Base-by-base conservation (phyloP, 2,888 invertebrate genomes). In the Proisotoma minuta region DNA sequence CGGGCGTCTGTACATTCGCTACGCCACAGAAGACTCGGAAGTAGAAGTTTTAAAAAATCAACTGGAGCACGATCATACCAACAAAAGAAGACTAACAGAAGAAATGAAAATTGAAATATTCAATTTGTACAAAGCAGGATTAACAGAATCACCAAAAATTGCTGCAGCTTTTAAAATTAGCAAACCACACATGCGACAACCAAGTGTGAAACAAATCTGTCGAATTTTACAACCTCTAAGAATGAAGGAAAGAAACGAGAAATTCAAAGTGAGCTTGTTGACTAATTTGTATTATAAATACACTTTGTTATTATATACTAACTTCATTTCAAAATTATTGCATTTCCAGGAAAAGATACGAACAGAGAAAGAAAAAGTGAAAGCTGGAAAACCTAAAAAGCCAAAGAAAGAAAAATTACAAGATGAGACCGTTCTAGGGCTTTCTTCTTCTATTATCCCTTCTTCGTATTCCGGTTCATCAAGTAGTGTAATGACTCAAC, bases 31-130 rank as follows among this genome's bases (percentile, higher is more conserved):
- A 47, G 47, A 47, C 5, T 15, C 12, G 5, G 47, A 47, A 10
- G 47, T 47, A 10, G 47, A 47, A 20, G n/a, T 47, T 20, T 18
- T n/a, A n/a, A 47, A 47, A 18, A 47, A 47, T 47, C 47, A 47
- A n/a, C n/a, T 47, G 47, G 47, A 47, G 12, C 47, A 47, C n/a
- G 47, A 47, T 20, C 47, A 47, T 20, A n/a, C 47, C 10, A 47
- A 5, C 5, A 47, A 47, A 18, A 47, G 5, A 10, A 10, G 47
- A 18, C 18, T 47, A 10, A 47, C 47, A 8, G 47, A 47, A 5
- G 47, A 47, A 18, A 47, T 47, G 12, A 10, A 20, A 5, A 8
- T 20, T n/a, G 47, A 47, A 47, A 47, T 47, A 15, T 18, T 47
- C 10, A 47, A 18, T 47, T 18, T 47, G 47, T 47, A 47, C 47